Percentiles rank a stretch among this genome's conserved stretches.
phyloP scores from a whole-genome alignment of 1,140 invertebrate species.

The Pogonomyrmex californicus region DNA sequence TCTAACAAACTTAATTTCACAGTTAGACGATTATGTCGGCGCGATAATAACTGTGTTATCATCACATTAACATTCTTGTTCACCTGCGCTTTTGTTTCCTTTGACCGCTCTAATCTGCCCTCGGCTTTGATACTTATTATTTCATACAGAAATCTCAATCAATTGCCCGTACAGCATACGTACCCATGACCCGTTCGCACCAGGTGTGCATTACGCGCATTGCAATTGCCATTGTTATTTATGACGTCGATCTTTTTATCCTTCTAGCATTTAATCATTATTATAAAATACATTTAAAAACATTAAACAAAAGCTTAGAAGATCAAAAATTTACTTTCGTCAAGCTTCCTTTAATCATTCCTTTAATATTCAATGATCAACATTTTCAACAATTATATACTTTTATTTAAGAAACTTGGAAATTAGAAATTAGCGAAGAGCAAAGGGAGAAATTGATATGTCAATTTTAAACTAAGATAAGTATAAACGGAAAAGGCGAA shows the following conservation, averaged over 20 bases:
- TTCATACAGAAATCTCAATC: constrained; percentile 45
- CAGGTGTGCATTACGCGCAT: background rate
- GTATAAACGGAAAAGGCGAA: background rate
- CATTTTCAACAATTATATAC: background rate
- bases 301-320: background rate
- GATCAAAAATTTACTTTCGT: background rate
- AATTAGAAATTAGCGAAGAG: background rate
- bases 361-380: background rate
- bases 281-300: constrained; percentile 1
- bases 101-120: constrained; percentile 13
- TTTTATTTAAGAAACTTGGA: background rate
- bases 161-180: background rate
- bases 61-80: constrained; percentile 54
- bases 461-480: background rate
- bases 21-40: constrained; percentile 35
- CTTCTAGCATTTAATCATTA: background rate
- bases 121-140: constrained; percentile 50
- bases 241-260: background rate
- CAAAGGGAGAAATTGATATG: background rate
- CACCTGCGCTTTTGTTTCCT: constrained; percentile 46
- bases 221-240: constrained; percentile 26
- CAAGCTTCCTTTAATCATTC: background rate
- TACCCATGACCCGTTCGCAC: background rate
- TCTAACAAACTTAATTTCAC: constrained; percentile 39
- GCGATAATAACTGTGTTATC: constrained; percentile 49